phyloP scores from a whole-genome alignment of 2,113 vertebrate species.

The Cyanoderma ruficeps region DNA sequence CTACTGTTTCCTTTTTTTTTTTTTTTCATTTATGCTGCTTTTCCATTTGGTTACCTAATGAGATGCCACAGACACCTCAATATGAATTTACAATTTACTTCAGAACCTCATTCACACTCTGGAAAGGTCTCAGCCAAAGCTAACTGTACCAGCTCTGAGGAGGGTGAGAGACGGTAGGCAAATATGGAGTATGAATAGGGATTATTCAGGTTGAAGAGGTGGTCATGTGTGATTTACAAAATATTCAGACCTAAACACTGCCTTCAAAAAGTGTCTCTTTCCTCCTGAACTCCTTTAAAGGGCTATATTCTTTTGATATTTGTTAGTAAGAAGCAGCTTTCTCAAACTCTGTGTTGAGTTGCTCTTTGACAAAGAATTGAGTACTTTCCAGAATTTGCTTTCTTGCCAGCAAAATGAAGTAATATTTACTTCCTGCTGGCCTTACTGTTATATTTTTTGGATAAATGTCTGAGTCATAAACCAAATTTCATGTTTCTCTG shows the following conservation, averaged over 20 bases:
- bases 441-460: neutral
- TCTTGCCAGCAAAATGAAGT: neutral
- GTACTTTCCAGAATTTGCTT: neutral
- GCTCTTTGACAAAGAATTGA: neutral
- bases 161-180: neutral
- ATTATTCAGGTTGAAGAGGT: neutral
- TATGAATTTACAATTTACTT: neutral
- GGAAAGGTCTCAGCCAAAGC: neutral
- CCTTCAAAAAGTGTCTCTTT: neutral
- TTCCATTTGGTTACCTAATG: neutral
- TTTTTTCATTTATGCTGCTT: neutral
- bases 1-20: neutral
- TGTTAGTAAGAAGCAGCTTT: neutral
- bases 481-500: neutral
- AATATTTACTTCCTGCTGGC: neutral
- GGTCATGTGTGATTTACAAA: neutral
- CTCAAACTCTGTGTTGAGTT: neutral
- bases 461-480: neutral
- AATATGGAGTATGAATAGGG: neutral
- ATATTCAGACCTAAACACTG: neutral
- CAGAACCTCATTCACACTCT: neutral
- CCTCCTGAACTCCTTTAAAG: neutral
- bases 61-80: neutral
- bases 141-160: neutral
- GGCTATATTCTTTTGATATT: neutral